These are phyloP conservation scores for Helostoma temminkii DNA, from an alignment of 2,797 vertebrate species.

Conservation along the genomic window DNA sequence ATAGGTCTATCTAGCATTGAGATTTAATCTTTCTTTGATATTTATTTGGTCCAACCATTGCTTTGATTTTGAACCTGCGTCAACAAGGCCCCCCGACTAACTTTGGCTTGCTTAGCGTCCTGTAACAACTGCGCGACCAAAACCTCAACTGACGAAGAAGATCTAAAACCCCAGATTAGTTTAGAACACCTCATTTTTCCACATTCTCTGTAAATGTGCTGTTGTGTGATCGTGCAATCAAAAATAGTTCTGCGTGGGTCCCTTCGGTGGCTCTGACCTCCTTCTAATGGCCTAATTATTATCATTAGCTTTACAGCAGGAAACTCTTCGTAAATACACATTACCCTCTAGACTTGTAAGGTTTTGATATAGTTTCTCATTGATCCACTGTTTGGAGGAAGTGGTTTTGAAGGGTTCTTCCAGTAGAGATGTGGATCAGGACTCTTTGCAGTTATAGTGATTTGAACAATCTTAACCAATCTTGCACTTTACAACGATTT, in stretches of 20 bases:
- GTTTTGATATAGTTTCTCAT: neutral
- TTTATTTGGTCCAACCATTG: too few species aligned
- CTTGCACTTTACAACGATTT: too few species aligned
- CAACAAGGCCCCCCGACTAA: too few species aligned
- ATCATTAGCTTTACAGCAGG: constrained; percentile 42
- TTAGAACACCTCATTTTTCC: neutral
- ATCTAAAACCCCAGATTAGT: neutral
- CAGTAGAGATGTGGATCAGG: neutral
- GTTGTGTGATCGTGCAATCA: constrained; percentile 19
- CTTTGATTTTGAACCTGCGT: too few species aligned
- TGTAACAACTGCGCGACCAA: neutral
- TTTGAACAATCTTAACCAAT: too few species aligned
- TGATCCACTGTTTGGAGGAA: neutral
- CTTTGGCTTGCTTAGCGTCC: neutral
- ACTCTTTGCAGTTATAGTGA: too few species aligned
- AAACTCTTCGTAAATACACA: constrained; percentile 26
- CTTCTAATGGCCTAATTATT: constrained; percentile 62
- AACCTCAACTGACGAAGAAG: neutral
- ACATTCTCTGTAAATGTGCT: constrained; percentile 4
- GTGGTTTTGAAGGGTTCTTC: neutral
- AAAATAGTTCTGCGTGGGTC: constrained; percentile 39
- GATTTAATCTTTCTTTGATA: neutral
- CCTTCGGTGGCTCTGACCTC: constrained; percentile 57
- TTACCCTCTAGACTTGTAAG: neutral
- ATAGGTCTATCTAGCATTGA: neutral